Evolutionary conservation across 1,140 invertebrate species (phyloP).

Genomic region (Trinorchestia longiramus): DNA sequence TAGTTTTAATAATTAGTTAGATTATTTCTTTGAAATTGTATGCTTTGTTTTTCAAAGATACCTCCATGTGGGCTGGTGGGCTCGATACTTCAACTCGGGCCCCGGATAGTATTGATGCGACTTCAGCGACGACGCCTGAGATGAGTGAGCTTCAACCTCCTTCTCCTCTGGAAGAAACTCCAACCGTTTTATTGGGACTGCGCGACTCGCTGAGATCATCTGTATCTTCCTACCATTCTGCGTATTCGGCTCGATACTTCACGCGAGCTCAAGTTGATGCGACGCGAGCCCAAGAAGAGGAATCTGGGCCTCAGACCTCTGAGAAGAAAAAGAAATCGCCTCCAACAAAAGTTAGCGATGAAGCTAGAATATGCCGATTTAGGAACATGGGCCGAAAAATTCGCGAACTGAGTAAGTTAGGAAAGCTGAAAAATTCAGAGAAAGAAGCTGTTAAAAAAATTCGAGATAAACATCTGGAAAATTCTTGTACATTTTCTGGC

Average conservation of each 20-base stretch:
- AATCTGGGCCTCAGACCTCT: neutral
- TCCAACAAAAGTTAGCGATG: neutral
- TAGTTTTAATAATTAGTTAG: neutral
- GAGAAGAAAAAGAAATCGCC: neutral
- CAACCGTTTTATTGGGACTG: neutral
- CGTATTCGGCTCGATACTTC: slow-evolving; percentile 23
- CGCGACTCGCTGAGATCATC: slow-evolving; percentile 27
- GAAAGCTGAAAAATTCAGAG: slow-evolving; percentile 2
- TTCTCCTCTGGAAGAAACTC: neutral
- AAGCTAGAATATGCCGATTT: neutral
- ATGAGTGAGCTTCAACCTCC: neutral
- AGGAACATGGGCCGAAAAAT: slow-evolving; percentile 20
- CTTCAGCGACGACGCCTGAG: neutral
- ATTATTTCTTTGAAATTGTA: neutral
- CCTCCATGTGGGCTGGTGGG: neutral
- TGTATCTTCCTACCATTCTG: slow-evolving; percentile 24
- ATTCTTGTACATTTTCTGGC: neutral
- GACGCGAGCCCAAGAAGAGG: neutral
- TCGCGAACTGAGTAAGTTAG: neutral
- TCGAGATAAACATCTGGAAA: neutral
- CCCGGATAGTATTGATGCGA: neutral
- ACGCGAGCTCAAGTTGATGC: neutral
- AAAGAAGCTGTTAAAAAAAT: slow-evolving; percentile 7
- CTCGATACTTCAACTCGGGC: neutral
- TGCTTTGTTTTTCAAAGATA: neutral